phyloP scores from a whole-genome alignment of 2,888 invertebrate genomes.

The Napeogenes sylphis region DNA sequence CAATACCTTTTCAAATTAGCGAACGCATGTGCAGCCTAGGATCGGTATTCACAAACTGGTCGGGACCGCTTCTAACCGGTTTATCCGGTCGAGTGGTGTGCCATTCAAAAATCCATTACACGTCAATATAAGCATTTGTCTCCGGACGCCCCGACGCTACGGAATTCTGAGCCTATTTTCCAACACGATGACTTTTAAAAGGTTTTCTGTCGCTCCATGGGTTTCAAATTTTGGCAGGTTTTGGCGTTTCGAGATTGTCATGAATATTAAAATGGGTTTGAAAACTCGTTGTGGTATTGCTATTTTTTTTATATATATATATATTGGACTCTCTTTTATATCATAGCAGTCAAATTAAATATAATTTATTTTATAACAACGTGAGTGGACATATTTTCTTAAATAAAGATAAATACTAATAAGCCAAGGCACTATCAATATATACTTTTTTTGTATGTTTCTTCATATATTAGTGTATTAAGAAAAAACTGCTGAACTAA shows the following conservation, averaged over 20 bases:
- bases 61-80: slow-evolving; percentile 37
- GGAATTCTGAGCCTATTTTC: slow-evolving; percentile 28
- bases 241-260: background rate
- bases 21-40: slow-evolving; percentile 42
- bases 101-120: slow-evolving; percentile 69
- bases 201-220: slow-evolving; percentile 19
- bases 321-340: no score
- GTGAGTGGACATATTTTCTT: no score
- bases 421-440: no score
- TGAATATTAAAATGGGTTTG: background rate
- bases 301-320: no score
- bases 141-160: slow-evolving; percentile 26
- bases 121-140: slow-evolving; percentile 70
- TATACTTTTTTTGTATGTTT: no score
- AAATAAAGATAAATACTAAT: no score
- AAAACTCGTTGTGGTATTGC: background rate
- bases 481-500: no score
- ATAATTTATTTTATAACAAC: no score
- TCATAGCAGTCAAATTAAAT: no score
- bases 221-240: slow-evolving; percentile 13
- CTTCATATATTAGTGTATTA: no score
- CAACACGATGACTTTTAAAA: slow-evolving; percentile 28
- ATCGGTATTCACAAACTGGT: slow-evolving; percentile 24
- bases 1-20: slow-evolving; percentile 40
- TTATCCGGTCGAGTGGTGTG: slow-evolving; percentile 47